Evolutionary conservation across 2,888 invertebrate species (phyloP), one percentile per base, ranked within the genome.

Genomic region (Macrophya alboannulata): DNA sequence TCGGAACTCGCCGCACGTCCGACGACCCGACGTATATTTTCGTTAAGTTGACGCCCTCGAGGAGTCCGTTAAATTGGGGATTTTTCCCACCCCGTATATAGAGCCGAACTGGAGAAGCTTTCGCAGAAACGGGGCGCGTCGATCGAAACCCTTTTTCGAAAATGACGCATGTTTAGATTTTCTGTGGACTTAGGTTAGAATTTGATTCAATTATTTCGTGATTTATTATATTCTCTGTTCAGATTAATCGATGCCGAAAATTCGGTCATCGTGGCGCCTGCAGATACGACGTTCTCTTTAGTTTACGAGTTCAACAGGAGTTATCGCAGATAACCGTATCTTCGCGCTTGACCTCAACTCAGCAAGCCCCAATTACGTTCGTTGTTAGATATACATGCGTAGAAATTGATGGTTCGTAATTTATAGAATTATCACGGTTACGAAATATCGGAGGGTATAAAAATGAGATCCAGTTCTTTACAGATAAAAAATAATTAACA

Each of bases 21-120:
- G 86, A 87, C 85, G 86, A 84, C 88, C 87, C 87, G 89, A 88
- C 91, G 91, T 93, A 92, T 92, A 93, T 93, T 92, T 93, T 93
- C 92, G 92, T 93, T 93, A 93, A 91, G 87, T 90, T 91, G 91
- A 92, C 92, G 91, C 91, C 90, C 86, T 87, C 87, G 87, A 89
- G 89, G 90, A 91, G 90, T 91, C 90, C 89, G 90, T 92, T 91
- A 92, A 93, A 92, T 92, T 92, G 92, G 91, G 91, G 91, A 92
- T 93, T 92, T 92, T 89, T 90, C 86, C 88, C 68, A 85, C 84
- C 77, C 84, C 68, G 31, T 31, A 31, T 31, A 31, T 62, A 84
- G 74, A 77, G 5, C 45, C 45, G 43, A 74, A 40, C 25, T n/a
- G 4, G 71, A 6, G 12, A 12, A 10, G 25, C 25, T 62, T 62